Evolutionary conservation across 1,140 invertebrate species (phyloP).

Genomic region (Dysdera silvatica): DNA sequence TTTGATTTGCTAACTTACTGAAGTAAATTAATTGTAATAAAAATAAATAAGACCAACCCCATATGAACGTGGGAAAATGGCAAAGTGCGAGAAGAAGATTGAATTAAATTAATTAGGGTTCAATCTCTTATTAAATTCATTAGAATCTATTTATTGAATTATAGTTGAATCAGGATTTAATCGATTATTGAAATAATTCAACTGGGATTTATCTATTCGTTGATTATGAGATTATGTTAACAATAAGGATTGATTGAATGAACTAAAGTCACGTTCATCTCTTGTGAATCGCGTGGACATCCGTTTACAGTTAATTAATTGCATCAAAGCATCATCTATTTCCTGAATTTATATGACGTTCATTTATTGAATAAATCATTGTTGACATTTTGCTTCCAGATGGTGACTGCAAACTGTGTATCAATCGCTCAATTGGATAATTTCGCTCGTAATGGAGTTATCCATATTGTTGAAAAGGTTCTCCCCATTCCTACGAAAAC

Average conservation of each 20-base stretch:
- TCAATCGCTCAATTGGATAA: slow-evolving; percentile 42
- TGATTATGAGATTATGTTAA: no score
- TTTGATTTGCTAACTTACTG: no score
- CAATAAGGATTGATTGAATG: neutral
- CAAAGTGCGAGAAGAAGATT: no score
- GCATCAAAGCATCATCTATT: neutral
- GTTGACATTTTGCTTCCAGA: slow-evolving; percentile 1
- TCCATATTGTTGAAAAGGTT: slow-evolving; percentile 50
- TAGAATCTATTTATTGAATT: no score
- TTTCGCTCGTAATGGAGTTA: slow-evolving; percentile 48
- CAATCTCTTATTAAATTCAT: no score
- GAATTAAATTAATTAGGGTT: no score
- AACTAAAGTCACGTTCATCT: neutral
- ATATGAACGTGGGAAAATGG: no score
- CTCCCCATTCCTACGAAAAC: slow-evolving; percentile 47
- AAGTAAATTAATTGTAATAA: no score
- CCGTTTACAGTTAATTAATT: neutral
- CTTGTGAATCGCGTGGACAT: neutral
- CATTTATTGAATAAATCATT: neutral
- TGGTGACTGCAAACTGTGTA: slow-evolving; percentile 45
- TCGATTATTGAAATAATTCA: no score
- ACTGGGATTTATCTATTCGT: no score
- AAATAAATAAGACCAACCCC: no score
- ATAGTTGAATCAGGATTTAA: no score
- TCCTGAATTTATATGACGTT: neutral